These are phyloP conservation scores for Hemibagrus wyckioides DNA, from an alignment of 2,113 vertebrate species.

Conservation along the genomic window DNA sequence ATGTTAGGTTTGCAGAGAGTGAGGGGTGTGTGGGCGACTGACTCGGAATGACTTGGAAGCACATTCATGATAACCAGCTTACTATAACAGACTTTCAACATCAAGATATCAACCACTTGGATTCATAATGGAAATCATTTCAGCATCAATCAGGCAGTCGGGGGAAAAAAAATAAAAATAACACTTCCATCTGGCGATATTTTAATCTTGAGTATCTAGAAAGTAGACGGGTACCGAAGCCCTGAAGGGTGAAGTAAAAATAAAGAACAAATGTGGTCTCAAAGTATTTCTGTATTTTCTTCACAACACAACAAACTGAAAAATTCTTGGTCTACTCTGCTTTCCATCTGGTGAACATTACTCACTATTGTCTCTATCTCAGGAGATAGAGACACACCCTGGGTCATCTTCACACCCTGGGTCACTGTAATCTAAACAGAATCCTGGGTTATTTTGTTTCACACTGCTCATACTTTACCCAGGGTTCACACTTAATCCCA, in stretches of 20 bases:
- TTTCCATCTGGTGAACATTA: not conserved
- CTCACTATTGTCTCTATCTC: not conserved
- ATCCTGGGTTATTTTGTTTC: no score
- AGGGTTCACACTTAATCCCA: no score
- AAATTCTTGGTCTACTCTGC: not conserved
- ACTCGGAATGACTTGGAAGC: not conserved
- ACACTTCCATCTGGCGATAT: not conserved
- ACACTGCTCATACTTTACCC: no score
- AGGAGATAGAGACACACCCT: no score
- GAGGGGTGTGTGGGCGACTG: not conserved
- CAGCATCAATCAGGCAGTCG: not conserved
- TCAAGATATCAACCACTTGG: not conserved
- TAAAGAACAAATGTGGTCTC: not conserved
- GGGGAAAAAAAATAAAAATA: not conserved
- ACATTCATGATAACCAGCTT: slow-evolving; percentile 10
- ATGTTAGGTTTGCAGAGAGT: slow-evolving; percentile 25
- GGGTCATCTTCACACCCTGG: no score
- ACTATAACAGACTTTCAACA: not conserved
- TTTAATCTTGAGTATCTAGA: not conserved
- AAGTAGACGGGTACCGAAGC: not conserved
- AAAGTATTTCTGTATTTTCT: not conserved
- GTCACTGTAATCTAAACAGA: no score
- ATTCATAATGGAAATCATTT: not conserved
- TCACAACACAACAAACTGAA: not conserved
- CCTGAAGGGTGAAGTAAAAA: not conserved